A percentile compares a stretch with the other conserved stretches of the same genome.
phyloP scores from a whole-genome alignment of 1,140 invertebrate genomes.

The Ostrea denselamellosa region DNA sequence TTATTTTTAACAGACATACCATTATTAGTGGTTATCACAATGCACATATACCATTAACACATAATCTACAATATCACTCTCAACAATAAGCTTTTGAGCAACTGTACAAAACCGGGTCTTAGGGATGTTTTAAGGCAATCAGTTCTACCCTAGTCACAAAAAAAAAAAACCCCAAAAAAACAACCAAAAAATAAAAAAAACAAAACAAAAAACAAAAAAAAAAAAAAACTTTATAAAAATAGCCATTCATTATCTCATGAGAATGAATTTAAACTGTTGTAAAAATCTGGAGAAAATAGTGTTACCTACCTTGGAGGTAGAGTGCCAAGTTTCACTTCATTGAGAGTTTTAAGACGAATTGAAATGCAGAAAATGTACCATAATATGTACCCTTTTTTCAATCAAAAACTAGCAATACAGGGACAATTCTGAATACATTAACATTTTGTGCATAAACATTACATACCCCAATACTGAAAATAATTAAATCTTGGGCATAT shows the following conservation, averaged over 20 bases:
- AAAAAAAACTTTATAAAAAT: not conserved
- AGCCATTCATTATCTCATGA: not conserved
- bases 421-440: no score
- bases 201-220: not conserved
- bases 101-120: conserved; percentile 25
- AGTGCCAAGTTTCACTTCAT: no score
- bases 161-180: not conserved
- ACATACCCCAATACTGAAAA: no score
- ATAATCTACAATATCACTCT: not conserved
- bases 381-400: no score
- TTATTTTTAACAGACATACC: not conserved
- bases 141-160: not conserved
- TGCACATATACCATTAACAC: not conserved
- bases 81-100: conserved; percentile 2
- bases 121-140: not conserved
- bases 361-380: no score
- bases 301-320: no score
- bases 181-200: not conserved
- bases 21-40: not conserved
- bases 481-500: no score
- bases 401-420: no score
- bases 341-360: no score
- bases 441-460: no score
- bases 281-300: no score
- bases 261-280: no score